Base-by-base conservation (phyloP, 1,140 invertebrate species). In the Ectropis grisescens region DNA sequence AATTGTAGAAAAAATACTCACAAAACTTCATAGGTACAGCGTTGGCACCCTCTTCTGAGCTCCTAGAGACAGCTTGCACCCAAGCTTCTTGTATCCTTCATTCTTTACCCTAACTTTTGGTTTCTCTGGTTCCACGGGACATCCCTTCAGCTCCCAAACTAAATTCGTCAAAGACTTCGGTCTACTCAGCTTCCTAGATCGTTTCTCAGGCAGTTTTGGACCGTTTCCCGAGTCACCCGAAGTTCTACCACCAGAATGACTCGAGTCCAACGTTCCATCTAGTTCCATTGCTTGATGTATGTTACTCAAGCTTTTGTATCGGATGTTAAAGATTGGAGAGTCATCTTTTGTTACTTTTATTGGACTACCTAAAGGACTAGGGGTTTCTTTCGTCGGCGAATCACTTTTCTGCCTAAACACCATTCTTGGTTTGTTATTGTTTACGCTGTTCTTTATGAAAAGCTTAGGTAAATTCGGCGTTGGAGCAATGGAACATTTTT, bases 121-220 rank as follows among this genome's bases (percentile, higher is more conserved):
- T 57, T 84, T 85, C 69, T 86, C 62, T 38, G 78, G 53, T 69
- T 85, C 66, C 45, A 78, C 70, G 42, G 85, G 61, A 72, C 82
- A 61, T 9, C 87, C 89, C 46, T 89, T 85, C 36, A 91, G 69
- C 64, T 92, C 91, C 91, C 92, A 94, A 25, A 94, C 92, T 44
- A 95, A 84, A 84, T 95, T 94, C 24, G 92, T 94, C 54, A 95
- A 83, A 37, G 92, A 94, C 45, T 91, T 87, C 7, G 93, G 92
- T 69, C 91, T 86, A 36, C 89, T 91, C 39, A 92, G 59, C 47
- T 89, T 88, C 45, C 90, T 84, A 29, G 89, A 91, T 67, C 92
- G 86, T 61, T 93, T 93, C 58, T 93, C 92, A 12, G 91, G 92
- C 55, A 93, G 83, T 59, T 93, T 93, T 2, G 87, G 87, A 5